These are phyloP conservation scores for Pteruthius melanotis DNA, from an alignment of 2,113 vertebrate genomes.

Conservation along the genomic window DNA sequence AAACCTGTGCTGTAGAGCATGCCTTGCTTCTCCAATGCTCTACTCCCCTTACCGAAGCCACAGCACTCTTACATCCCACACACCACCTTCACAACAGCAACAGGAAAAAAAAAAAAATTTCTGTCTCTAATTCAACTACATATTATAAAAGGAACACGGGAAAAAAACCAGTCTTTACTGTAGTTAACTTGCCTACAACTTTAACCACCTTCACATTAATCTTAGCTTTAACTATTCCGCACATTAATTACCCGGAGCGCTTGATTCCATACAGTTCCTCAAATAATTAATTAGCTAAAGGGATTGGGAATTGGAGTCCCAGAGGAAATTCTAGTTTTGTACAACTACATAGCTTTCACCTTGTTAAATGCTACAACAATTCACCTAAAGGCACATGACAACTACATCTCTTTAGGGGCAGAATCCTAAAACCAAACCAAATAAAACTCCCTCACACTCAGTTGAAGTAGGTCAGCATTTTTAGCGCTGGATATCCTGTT, in stretches of 20 bases:
- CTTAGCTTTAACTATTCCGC: neutral
- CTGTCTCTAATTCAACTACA: neutral
- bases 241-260: conserved; percentile 42
- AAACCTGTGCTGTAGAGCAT: neutral
- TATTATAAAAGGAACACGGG: neutral
- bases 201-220: conserved; percentile 39
- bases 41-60: neutral
- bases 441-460: neutral
- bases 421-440: neutral
- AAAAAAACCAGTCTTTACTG: neutral
- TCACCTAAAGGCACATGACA: neutral
- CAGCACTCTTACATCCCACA: neutral
- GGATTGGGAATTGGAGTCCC: neutral
- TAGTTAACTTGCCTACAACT: conserved; percentile 36
- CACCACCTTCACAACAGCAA: neutral
- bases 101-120: neutral
- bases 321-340: neutral
- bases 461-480: neutral
- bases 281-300: conserved; percentile 57
- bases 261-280: neutral
- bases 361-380: neutral
- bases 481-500: neutral
- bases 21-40: neutral
- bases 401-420: neutral
- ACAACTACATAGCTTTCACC: neutral